Base-by-base conservation (phyloP, 1,140 invertebrate species). In the Tetramorium simillimum region DNA sequence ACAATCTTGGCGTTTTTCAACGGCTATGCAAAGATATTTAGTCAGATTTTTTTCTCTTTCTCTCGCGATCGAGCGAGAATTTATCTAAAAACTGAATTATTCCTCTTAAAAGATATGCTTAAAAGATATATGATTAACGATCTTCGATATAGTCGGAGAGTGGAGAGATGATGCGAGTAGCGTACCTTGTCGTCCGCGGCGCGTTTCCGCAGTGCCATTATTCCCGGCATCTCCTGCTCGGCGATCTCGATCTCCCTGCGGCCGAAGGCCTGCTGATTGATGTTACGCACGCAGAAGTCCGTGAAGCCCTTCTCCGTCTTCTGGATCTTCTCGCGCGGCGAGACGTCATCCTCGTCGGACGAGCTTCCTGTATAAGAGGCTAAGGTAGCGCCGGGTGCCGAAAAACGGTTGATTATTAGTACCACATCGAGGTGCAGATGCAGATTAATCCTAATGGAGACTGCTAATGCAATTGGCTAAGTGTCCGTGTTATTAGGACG, bases 151-250 rank as follows among this genome's bases (percentile, higher is more conserved):
- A 5, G 24, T 69, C 46, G 14, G 43, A 33, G n/a, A n/a, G 33
- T 4, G 33, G 16, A 63, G 4, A 21, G 14, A 53, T 24, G 67
- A 77, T 58, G 21, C n/a, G 10, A 40, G 3, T 58, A 3, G n/a
- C 67, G n/a, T 89, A 95, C 95, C 93, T 99, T 99, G 93, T 99
- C 99, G 75, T 98, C 98, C 60, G 97, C 96, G 0, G 99, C 99
- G 73, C 98, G 95, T 93, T 98, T 98, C 62, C 99, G 96, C 86
- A 99, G 94, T 0, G 99, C 98, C 97, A 99, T 98, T 73, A 99
- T 98, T 3, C 99, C 99, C 0, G 99, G 98, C 99, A 99, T 99
- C 96, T 99, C 99, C 96, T 99, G 99, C 93, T 99, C 99, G n/a
- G 99, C 99, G 89, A 99, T 99, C 95, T 99, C 99, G 91, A 99